These are phyloP conservation scores for Mesorhabditis spiculigera DNA, from an alignment of 2,888 invertebrate genomes.

Conservation along the genomic window DNA sequence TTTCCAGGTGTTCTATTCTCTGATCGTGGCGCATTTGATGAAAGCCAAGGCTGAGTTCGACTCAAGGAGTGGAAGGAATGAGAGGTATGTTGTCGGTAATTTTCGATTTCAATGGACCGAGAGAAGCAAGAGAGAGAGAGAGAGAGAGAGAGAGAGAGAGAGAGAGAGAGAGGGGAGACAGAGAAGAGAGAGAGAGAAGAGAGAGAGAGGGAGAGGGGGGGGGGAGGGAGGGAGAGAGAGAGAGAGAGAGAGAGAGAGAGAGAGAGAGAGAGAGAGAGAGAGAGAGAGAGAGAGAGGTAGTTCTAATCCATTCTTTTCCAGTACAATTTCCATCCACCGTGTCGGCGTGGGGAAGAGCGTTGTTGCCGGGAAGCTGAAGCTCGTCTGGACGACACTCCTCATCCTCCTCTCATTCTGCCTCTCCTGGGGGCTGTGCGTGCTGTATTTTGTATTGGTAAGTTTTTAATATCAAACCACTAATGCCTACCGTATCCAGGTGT, in stretches of 20 bases:
- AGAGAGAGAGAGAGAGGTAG: neutral
- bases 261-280: no score
- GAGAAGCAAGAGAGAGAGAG: neutral
- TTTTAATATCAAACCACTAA: neutral
- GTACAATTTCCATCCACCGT: neutral
- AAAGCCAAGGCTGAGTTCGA: conserved; percentile 53
- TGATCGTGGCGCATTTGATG: conserved; percentile 44
- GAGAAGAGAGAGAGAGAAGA: no score
- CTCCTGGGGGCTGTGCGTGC: conserved; percentile 53
- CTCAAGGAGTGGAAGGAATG: conserved; percentile 11
- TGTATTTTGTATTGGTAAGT: conserved; percentile 52
- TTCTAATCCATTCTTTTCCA: neutral
- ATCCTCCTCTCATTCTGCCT: conserved; percentile 51
- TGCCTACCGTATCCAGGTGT: neutral
- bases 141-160: no score
- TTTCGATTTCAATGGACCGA: conserved; percentile 6
- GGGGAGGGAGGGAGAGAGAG: no score
- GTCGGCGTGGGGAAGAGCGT: conserved; percentile 6
- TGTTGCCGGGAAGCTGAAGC: conserved; percentile 36
- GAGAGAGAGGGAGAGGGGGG: no score
- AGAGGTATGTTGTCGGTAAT: conserved; percentile 15
- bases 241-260: no score
- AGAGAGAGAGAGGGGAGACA: no score
- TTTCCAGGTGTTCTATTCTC: conserved; percentile 25
- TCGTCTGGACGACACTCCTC: conserved; percentile 53